A percentile compares a stretch with the other conserved stretches of the same genome.
These are phyloP conservation scores for Lasioglossum calceatum DNA, from an alignment of 2,888 invertebrate species.

Conservation along the genomic window DNA sequence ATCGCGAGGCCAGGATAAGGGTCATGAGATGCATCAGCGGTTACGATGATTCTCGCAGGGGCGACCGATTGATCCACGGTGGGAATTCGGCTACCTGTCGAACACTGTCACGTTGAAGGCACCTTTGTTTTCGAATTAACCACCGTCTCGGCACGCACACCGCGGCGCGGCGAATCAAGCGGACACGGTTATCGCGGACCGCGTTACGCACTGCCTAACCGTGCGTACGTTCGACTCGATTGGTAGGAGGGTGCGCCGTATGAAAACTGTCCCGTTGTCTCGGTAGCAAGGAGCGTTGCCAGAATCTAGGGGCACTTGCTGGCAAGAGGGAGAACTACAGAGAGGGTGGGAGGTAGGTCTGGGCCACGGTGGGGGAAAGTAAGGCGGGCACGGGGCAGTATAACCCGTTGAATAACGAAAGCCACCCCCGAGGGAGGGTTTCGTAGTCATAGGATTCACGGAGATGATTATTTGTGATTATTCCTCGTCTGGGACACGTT, in stretches of 20 bases:
- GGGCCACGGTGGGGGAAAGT: constrained; percentile 20
- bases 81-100: constrained; percentile 48
- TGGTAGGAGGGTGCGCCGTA: constrained; percentile 68
- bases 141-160: constrained; percentile 28
- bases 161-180: constrained; percentile 12
- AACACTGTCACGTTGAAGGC: constrained; percentile 56
- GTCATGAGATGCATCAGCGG: not conserved
- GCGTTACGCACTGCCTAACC: constrained; percentile 33
- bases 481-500: not conserved
- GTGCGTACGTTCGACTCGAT: constrained; percentile 40
- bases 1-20: not conserved
- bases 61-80: constrained; percentile 32
- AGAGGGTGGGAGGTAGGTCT: not conserved
- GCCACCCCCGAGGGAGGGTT: constrained; percentile 7
- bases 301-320: constrained; percentile 57
- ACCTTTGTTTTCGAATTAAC: constrained; percentile 41
- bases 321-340: constrained; percentile 28
- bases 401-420: constrained; percentile 31
- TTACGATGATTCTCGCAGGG: constrained; percentile 8
- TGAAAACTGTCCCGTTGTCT: constrained; percentile 69
- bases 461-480: constrained; percentile 3
- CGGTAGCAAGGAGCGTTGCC: constrained; percentile 56
- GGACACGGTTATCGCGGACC: constrained; percentile 13
- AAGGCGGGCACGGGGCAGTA: constrained; percentile 46
- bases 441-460: constrained; percentile 2